phyloP scores from a whole-genome alignment of 1,140 invertebrate genomes.

The Drosophila erecta region DNA sequence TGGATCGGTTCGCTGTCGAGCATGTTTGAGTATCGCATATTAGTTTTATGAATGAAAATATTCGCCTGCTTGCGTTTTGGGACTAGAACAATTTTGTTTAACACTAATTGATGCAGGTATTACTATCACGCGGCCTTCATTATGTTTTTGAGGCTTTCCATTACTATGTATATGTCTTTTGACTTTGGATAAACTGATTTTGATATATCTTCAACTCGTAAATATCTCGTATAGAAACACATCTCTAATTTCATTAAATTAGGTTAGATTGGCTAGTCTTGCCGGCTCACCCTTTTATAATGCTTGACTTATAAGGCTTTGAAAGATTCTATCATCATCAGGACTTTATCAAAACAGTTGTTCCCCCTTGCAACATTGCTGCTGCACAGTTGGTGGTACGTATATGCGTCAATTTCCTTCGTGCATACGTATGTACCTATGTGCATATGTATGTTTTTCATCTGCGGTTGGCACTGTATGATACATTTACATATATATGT shows the following conservation, averaged over 20 bases:
- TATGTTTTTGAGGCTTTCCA: too few relatives aligned
- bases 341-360: conserved; percentile 32
- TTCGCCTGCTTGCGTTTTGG: not conserved
- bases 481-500: too few relatives aligned
- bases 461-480: too few relatives aligned
- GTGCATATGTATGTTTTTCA: too few relatives aligned
- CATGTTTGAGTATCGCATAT: conserved; percentile 45
- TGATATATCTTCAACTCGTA: not conserved
- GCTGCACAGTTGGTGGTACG: conserved; percentile 31
- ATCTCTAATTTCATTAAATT: conserved; percentile 1
- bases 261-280: not conserved
- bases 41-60: conserved; percentile 60
- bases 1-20: conserved; percentile 21
- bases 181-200: not conserved
- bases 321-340: conserved; percentile 1
- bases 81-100: not conserved
- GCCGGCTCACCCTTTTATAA: not conserved
- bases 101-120: not conserved
- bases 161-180: not conserved
- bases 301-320: conserved; percentile 4
- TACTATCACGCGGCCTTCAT: too few relatives aligned
- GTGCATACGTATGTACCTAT: not conserved
- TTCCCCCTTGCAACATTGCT: conserved; percentile 19
- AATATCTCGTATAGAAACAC: not conserved
- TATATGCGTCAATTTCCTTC: conserved; percentile 51